Conservation (phyloP, 2,888 invertebrate genomes). For the Amiota minor region DNA sequence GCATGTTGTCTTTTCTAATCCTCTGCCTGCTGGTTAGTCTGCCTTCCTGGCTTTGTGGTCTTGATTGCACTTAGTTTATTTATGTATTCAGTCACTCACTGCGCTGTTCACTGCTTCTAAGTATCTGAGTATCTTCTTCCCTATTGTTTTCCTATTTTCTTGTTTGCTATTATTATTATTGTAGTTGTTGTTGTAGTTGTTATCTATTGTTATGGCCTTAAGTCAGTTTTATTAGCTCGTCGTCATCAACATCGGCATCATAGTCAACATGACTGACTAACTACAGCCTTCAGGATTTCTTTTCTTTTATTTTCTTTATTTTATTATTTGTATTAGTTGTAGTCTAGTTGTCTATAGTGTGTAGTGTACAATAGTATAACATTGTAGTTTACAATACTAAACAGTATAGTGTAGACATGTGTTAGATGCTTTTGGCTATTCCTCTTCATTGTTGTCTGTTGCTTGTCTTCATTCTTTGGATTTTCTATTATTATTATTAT, state of each 20-base stretch:
- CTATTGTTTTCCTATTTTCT: not conserved
- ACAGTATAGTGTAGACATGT: not conserved
- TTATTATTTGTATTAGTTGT: too few species aligned
- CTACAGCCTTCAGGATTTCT: not conserved
- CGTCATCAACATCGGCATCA: conserved; percentile 2
- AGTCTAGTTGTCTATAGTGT: too few species aligned
- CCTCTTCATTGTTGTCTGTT: conserved; percentile 17
- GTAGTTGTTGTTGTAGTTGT: not conserved
- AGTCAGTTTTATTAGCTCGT: conserved; percentile 22
- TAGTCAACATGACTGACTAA: not conserved
- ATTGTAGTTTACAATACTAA: too few species aligned
- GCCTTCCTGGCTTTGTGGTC: not conserved
- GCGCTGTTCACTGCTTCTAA: too few species aligned
- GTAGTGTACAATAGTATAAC: too few species aligned
- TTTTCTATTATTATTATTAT: not conserved
- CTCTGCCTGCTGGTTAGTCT: not conserved
- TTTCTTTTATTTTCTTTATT: not conserved
- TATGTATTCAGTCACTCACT: too few species aligned
- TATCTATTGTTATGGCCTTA: conserved; percentile 18
- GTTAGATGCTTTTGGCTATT: not conserved
- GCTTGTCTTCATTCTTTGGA: not conserved
- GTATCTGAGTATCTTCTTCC: not conserved
- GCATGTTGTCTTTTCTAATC: not conserved
- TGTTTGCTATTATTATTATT: not conserved
- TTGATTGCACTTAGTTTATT: conserved; percentile 14